phyloP scores from a whole-genome alignment of 1,140 invertebrate species.

The Campodea augens region DNA sequence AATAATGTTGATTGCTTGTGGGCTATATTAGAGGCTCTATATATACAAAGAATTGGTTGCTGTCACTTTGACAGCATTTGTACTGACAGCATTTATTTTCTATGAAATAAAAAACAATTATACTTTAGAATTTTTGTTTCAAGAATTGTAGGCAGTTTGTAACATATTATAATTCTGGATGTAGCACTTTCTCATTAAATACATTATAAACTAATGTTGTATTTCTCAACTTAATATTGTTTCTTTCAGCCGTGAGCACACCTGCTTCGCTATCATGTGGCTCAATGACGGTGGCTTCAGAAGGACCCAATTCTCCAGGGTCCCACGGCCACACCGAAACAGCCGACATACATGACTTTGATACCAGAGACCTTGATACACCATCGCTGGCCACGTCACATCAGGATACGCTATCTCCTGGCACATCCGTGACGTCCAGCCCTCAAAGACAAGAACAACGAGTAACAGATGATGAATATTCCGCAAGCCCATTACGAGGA shows the following conservation, averaged over 20 bases:
- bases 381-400: conserved; percentile 11
- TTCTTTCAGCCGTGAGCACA: conserved; percentile 15
- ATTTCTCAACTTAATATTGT: background rate
- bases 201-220: too few relatives aligned
- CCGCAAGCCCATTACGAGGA: background rate
- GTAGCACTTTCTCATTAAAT: too few relatives aligned
- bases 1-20: too few relatives aligned
- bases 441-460: conserved; percentile 16
- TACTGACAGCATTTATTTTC: too few relatives aligned
- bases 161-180: too few relatives aligned
- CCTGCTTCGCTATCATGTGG: conserved; percentile 35
- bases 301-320: conserved; percentile 13
- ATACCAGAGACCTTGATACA: conserved; percentile 14
- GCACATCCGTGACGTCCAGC: conserved; percentile 19
- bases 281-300: conserved; percentile 35
- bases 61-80: too few relatives aligned
- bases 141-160: too few relatives aligned
- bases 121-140: too few relatives aligned
- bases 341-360: conserved; percentile 16
- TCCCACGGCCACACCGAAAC: conserved; percentile 15
- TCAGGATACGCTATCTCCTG: conserved; percentile 17
- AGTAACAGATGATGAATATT: background rate
- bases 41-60: too few relatives aligned
- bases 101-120: too few relatives aligned
- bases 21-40: too few relatives aligned